These are phyloP conservation scores for Polydrusus cervinus DNA, from an alignment of 2,888 invertebrate species.

Conservation along the genomic window DNA sequence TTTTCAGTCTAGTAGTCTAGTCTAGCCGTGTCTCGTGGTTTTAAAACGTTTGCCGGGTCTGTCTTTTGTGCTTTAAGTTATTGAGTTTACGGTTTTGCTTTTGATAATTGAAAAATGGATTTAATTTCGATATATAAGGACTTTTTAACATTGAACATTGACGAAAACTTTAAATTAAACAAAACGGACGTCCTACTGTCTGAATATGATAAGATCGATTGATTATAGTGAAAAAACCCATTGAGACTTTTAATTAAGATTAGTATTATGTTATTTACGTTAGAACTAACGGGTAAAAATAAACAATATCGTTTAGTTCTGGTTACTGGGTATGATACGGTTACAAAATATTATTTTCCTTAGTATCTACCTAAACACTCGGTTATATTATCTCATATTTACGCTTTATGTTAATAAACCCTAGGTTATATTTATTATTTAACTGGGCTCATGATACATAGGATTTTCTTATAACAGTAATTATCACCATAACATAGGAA, in stretches of 20 bases:
- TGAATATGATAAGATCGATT: too few relatives aligned
- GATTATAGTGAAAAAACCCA: too few relatives aligned
- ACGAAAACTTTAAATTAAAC: too few relatives aligned
- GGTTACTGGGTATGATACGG: constrained; percentile 14
- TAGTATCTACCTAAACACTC: constrained; percentile 1
- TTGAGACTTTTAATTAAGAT: neutral
- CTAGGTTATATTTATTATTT: neutral
- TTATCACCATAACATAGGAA: constrained; percentile 22
- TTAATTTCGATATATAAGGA: too few relatives aligned
- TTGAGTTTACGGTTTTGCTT: too few relatives aligned
- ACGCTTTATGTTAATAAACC: neutral
- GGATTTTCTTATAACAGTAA: neutral
- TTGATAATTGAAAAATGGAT: too few relatives aligned
- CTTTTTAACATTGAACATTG: too few relatives aligned
- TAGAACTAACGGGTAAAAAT: constrained; percentile 19
- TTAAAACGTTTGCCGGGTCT: too few relatives aligned
- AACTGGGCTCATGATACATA: constrained; percentile 11
- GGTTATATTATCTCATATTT: constrained; percentile 16
- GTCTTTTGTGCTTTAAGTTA: too few relatives aligned
- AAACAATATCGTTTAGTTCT: constrained; percentile 22
- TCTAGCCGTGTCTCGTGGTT: too few relatives aligned
- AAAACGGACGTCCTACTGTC: too few relatives aligned
- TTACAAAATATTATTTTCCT: constrained; percentile 21
- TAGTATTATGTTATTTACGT: neutral
- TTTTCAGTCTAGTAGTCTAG: too few relatives aligned